Percentiles rank a stretch among this genome's conserved stretches.
Evolutionary conservation across 2,797 vertebrate species (phyloP).

Genomic region (Diglossa cyanea): DNA sequence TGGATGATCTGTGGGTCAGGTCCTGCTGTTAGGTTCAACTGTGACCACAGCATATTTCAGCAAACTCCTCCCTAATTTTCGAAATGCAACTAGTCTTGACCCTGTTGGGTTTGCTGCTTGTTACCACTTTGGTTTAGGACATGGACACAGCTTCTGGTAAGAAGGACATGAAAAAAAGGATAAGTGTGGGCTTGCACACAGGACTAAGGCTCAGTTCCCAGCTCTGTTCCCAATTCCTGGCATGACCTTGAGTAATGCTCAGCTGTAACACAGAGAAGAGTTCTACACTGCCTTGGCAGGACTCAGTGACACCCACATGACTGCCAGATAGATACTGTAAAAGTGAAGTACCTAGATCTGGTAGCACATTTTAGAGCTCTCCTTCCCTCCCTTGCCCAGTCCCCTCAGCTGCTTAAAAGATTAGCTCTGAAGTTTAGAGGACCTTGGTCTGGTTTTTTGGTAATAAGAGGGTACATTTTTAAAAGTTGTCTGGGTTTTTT

Average conservation of each 20-base stretch:
- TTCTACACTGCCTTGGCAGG: neutral
- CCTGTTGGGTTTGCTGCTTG: neutral
- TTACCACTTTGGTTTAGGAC: neutral
- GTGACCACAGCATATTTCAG: fast-evolving
- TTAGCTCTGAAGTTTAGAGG: neutral
- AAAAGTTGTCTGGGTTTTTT: neutral
- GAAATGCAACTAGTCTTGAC: neutral
- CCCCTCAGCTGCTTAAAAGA: neutral
- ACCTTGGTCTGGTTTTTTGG: neutral
- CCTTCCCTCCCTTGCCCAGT: neutral
- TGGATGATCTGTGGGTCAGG: neutral
- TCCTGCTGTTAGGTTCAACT: neutral
- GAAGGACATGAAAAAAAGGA: neutral
- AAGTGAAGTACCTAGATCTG: neutral
- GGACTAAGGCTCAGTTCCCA: neutral
- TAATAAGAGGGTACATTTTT: neutral
- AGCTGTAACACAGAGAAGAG: neutral
- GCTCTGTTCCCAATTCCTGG: neutral
- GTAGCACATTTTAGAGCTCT: neutral
- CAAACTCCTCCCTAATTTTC: neutral
- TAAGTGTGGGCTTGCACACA: neutral
- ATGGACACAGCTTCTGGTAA: neutral
- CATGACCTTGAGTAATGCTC: neutral
- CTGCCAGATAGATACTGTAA: neutral
- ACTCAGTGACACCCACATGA: neutral